Evolutionary conservation across 2,113 vertebrate species (phyloP).

Genomic region (Oncorhynchus keta): DNA sequence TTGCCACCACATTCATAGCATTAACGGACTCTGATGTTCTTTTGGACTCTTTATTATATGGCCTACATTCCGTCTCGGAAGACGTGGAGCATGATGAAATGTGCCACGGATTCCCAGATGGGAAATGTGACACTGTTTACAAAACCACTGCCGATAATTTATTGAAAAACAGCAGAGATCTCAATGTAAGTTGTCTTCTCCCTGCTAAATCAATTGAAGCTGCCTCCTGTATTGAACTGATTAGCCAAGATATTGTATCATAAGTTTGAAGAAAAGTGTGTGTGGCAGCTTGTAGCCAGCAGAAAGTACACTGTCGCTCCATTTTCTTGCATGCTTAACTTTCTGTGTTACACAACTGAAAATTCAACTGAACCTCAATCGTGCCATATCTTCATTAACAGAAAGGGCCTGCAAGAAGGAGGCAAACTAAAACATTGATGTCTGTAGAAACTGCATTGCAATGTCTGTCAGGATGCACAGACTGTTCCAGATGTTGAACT

Average conservation of each 20-base stretch:
- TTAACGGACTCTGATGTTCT: slow-evolving; percentile 28
- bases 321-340: no score
- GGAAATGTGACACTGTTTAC: slow-evolving; percentile 63
- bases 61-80: slow-evolving; percentile 52
- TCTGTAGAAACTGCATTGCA: slow-evolving; percentile 44
- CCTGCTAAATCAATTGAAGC: slow-evolving; percentile 20
- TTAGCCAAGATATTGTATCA: not conserved
- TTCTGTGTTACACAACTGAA: no score
- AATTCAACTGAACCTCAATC: no score
- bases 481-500: slow-evolving; percentile 37
- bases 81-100: slow-evolving; percentile 43
- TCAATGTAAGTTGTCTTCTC: slow-evolving; percentile 41
- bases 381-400: no score
- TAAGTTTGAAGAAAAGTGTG: no score
- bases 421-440: slow-evolving; percentile 60
- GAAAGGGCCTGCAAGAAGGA: not conserved
- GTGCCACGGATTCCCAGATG: slow-evolving; percentile 41
- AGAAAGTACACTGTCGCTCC: no score
- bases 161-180: slow-evolving; percentile 37
- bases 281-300: no score
- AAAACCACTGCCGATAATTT: slow-evolving; percentile 53
- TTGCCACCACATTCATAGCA: slow-evolving; percentile 17
- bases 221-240: not conserved
- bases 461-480: slow-evolving; percentile 51
- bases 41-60: slow-evolving; percentile 42